A percentile compares a stretch with the other conserved stretches of the same genome.
phyloP scores from a whole-genome alignment of 2,888 invertebrate species.

The Stratiomys singularior region DNA sequence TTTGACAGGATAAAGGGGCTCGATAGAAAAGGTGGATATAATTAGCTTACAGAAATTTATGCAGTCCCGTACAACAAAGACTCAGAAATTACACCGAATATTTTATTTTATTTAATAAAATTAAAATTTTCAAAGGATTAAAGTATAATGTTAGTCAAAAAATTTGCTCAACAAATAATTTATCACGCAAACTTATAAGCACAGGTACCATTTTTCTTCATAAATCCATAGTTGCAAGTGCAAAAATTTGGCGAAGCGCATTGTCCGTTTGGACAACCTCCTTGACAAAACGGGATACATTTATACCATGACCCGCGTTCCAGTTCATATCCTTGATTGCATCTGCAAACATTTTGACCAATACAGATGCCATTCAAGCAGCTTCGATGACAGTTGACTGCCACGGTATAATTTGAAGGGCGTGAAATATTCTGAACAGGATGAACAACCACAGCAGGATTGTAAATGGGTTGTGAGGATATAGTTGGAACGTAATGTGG shows the following conservation, averaged over 20 bases:
- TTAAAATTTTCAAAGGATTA: no score
- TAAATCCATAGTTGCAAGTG: slow-evolving; percentile 73
- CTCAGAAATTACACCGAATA: no score
- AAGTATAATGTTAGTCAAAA: no score
- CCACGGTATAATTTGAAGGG: not conserved
- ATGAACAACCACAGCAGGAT: not conserved
- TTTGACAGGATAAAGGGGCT: no score
- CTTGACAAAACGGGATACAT: slow-evolving; percentile 66
- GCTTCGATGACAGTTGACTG: slow-evolving; percentile 2
- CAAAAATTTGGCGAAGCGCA: slow-evolving; percentile 76
- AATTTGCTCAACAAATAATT: no score
- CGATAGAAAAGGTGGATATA: no score
- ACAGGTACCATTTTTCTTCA: slow-evolving; percentile 47
- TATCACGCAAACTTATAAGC: slow-evolving; percentile 9
- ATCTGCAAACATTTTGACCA: slow-evolving; percentile 56
- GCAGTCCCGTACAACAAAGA: no score
- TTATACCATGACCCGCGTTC: slow-evolving; percentile 57
- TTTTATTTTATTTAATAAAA: no score
- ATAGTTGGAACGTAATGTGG: not conserved
- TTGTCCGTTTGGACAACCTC: slow-evolving; percentile 70
- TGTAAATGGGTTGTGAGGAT: not conserved
- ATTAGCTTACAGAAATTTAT: no score
- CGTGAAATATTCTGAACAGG: not conserved
- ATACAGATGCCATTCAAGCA: slow-evolving; percentile 65
- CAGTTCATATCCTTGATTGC: slow-evolving; percentile 56